Base-by-base conservation (phyloP, 2,888 invertebrate species). In the Scaeva pyrastri region DNA sequence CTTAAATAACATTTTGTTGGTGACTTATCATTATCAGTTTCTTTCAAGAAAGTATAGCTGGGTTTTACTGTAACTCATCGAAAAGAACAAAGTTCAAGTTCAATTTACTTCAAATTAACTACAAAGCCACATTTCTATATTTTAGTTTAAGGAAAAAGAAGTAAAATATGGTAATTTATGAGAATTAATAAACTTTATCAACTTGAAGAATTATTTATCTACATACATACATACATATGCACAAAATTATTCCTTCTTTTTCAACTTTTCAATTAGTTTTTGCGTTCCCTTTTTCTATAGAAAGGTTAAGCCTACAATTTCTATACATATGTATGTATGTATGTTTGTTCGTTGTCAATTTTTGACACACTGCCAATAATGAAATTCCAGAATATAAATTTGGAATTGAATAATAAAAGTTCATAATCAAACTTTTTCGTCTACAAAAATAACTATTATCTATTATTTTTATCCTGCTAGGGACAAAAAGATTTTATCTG, bases 351-450 rank as follows among this genome's bases (percentile, higher is more conserved):
- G n/a, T n/a, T n/a, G n/a, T n/a, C n/a, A n/a, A 62, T 50, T n/a
- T 11, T 39, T 62, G 26, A 62, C 14, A 55, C 23, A 52, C 14
- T 64, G 16, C 55, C 74, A 74, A 64, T 55, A 64, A 66, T 64
- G 19, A 14, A 41, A 55, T 64, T 45, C 43, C 31, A 55, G 14
- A 43, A 64, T 52, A 52, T 64, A 62, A 74, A 55, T 74, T 64
- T 52, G 2, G 64, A 64, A 55, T 74, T 74, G 41, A 74, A 74
- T 74, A 74, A 74, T 31, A 64, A 64, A 74, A 74, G 55, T 74
- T 74, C 43, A 50, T 41, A 26, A 41, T 14, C 16, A 12, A 64
- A 74, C 16, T 41, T 70, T 74, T 74, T 21, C 19, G 14, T 36
- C 31, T n/a, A n/a, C n/a, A n/a, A n/a, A n/a, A n/a, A 50, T 36